A percentile compares a stretch with the other conserved stretches of the same genome.
These are phyloP conservation scores for Andricus curvator DNA, from an alignment of 2,888 invertebrate species.

Conservation along the genomic window DNA sequence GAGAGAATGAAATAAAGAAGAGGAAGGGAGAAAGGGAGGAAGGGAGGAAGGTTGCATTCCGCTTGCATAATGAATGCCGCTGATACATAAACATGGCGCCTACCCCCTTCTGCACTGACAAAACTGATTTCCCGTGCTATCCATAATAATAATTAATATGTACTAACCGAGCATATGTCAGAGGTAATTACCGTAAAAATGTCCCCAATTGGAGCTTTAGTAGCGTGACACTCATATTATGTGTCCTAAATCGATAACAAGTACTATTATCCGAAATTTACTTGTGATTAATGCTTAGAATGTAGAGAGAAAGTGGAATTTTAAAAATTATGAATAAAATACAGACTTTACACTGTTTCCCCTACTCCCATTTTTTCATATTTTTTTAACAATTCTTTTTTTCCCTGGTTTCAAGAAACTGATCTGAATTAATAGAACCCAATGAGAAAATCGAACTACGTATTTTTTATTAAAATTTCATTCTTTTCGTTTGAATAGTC, in stretches of 20 bases:
- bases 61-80: background rate
- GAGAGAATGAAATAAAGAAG: background rate
- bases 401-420: too few species aligned
- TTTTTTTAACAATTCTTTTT: too few species aligned
- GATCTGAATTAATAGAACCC: too few species aligned
- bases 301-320: too few species aligned
- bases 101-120: background rate
- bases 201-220: background rate
- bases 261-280: background rate
- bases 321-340: too few species aligned
- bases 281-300: too few species aligned
- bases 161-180: background rate
- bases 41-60: background rate
- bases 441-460: too few species aligned
- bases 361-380: too few species aligned
- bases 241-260: background rate
- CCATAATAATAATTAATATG: slow-evolving; percentile 10
- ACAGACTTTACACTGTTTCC: too few species aligned
- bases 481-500: too few species aligned
- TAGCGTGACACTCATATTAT: background rate
- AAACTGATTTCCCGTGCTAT: background rate
- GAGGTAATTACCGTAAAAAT: slow-evolving; percentile 25
- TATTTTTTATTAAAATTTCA: too few species aligned
- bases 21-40: too few species aligned
- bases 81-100: background rate